Conservation (phyloP, 2,797 vertebrate genomes). For the Sebastes matsubarae region DNA sequence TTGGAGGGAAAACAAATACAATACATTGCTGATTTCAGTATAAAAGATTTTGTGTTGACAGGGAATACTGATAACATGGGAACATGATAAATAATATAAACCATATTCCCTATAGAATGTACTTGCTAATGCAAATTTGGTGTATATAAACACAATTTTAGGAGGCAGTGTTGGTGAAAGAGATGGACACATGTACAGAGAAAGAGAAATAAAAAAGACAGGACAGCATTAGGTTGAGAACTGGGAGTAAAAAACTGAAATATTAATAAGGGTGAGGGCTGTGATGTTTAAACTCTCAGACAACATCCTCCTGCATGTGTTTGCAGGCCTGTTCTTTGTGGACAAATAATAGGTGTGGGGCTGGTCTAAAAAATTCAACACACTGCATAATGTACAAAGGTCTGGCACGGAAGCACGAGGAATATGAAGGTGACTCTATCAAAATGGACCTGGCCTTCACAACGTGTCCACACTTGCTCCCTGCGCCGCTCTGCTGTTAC, state of each 20-base stretch:
- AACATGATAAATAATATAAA: not conserved
- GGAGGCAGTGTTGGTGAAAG: not conserved
- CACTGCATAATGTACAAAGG: slow-evolving; percentile 68
- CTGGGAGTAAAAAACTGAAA: slow-evolving; percentile 51
- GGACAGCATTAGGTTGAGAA: slow-evolving; percentile 15
- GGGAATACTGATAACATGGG: not conserved
- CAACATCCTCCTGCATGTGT: slow-evolving; percentile 59
- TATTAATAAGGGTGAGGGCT: slow-evolving; percentile 61
- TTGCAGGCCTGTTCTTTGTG: slow-evolving; percentile 58
- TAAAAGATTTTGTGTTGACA: not conserved
- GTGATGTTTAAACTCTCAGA: slow-evolving; percentile 73
- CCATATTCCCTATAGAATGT: not conserved
- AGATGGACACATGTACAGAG: slow-evolving; percentile 4
- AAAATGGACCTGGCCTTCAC: slow-evolving; percentile 26
- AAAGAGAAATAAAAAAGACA: not conserved
- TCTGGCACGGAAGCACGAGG: slow-evolving; percentile 42
- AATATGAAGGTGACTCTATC: slow-evolving; percentile 40
- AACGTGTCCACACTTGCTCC: slow-evolving; percentile 25
- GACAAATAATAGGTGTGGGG: slow-evolving; percentile 66
- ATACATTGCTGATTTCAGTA: not conserved
- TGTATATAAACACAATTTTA: not conserved
- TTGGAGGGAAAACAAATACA: not conserved
- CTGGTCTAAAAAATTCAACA: slow-evolving; percentile 64
- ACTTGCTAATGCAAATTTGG: not conserved
- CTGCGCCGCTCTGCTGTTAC: slow-evolving; percentile 24